These are phyloP conservation scores for Ditylenchus dipsaci DNA, from an alignment of 1,140 invertebrate genomes.

Conservation along the genomic window DNA sequence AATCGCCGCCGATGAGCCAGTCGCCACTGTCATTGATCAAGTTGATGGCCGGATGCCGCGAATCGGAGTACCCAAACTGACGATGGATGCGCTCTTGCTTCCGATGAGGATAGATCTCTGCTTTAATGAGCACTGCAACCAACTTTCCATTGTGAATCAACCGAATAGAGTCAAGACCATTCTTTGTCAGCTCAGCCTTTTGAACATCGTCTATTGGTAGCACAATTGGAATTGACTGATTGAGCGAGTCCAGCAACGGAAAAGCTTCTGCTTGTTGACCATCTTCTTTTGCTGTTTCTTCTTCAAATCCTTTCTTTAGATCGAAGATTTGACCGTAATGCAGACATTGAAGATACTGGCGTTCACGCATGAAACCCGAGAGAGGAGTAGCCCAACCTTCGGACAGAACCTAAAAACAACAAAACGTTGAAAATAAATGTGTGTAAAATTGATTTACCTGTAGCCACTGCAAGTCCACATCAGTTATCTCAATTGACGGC, in stretches of 20 bases:
- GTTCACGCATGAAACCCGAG: constrained; percentile 88
- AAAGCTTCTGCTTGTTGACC: no score
- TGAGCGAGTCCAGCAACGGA: constrained; percentile 63
- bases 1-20: constrained; percentile 87
- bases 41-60: constrained; percentile 85
- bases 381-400: constrained; percentile 97
- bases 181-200: constrained; percentile 49
- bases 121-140: constrained; percentile 80
- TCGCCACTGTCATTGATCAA: constrained; percentile 88
- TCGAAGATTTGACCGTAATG: constrained; percentile 84
- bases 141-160: constrained; percentile 61
- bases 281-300: constrained; percentile 16
- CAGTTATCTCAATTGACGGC: constrained; percentile 43
- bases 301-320: constrained; percentile 36
- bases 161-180: constrained; percentile 60
- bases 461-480: constrained; percentile 89
- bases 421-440: no score
- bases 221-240: constrained; percentile 93
- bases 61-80: constrained; percentile 85
- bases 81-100: constrained; percentile 86
- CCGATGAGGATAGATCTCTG: constrained; percentile 87
- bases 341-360: constrained; percentile 82
- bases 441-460: no score
- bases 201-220: constrained; percentile 74
- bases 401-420: constrained; percentile 69